Evolutionary conservation across 2,888 invertebrate species (phyloP), one percentile per base, ranked within the genome.

Genomic region (Mimas tiliae): DNA sequence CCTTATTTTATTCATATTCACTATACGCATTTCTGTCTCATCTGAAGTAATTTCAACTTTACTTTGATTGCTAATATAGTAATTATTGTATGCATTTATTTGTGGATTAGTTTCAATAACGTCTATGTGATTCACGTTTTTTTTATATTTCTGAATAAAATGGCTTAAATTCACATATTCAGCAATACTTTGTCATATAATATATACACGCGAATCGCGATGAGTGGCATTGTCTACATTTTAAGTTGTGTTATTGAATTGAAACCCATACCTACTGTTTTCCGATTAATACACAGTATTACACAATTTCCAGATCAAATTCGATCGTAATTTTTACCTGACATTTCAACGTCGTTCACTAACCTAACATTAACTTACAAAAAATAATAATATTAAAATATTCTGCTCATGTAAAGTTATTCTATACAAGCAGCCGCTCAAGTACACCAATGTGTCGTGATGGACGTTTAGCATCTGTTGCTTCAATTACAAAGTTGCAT

Each of bases 401-500:
- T 27, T 14, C n/a, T 55, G 55, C n/a, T n/a, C 38, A 55, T 55
- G 34, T n/a, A 55, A 38, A 16, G 11, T 38, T 34, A 55, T 19
- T n/a, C 19, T 42, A 42, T 42, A 58, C 38, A 6, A 19, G 38
- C 19, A 58, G 19, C 19, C 19, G 19, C 9, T 19, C 9, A 50
- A 50, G 19, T 50, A 38, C 38, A 16, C 6, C 38, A 19, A 38
- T 19, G 42, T 42, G 19, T 58, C 42, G 42, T 42, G 19, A 42
- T 38, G 19, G 11, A 12, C 58, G n/a, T 7, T 9, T n/a, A 68
- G 66, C 65, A 65, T 65, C 64, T 68, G 69, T 65, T 67, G 66
- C 48, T 62, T 66, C 51, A 65, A 70, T 67, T 68, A 64, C 69
- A 47, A 64, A 68, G 50, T 47, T 51, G 52, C 51, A 42, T 64